Percentiles rank a stretch among this genome's conserved stretches.
Conservation (phyloP, 2,888 invertebrate species). For the Panopea generosa region DNA sequence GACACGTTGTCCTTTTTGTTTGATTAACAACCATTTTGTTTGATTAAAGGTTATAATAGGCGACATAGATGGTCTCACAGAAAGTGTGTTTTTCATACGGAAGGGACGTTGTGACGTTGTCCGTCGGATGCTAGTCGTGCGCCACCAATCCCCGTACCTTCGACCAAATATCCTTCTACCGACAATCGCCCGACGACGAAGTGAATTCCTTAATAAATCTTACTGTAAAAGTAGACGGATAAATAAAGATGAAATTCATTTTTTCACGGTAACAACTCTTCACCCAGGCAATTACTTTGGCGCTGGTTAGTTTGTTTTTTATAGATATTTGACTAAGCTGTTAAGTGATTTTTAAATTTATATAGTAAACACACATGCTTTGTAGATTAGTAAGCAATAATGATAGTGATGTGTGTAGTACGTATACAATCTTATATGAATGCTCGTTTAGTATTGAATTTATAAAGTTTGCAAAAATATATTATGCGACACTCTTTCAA, state of each 20-base stretch:
- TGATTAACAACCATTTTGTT: no score
- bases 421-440: no score
- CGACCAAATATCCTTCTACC: conserved; percentile 57
- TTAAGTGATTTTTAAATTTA: no score
- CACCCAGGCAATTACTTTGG: conserved; percentile 69
- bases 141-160: conserved; percentile 66
- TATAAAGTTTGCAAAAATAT: no score
- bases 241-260: conserved; percentile 50
- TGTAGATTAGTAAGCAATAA: no score
- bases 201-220: conserved; percentile 57
- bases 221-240: conserved; percentile 54
- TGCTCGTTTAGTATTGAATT: no score
- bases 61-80: conserved; percentile 45
- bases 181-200: conserved; percentile 21
- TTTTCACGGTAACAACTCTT: conserved; percentile 65
- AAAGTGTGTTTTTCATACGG: conserved; percentile 66
- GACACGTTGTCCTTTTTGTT: no score
- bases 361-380: no score
- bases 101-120: conserved; percentile 69
- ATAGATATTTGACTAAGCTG: no score
- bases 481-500: no score
- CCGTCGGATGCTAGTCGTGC: conserved; percentile 59
- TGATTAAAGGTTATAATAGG: conserved; percentile 62
- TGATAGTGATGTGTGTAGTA: no score
- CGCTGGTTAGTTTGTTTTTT: conserved; percentile 64